A percentile compares a stretch with the other conserved stretches of the same genome.
Conservation (phyloP, 2,888 invertebrate species). For the Dolichopus griseipennis region DNA sequence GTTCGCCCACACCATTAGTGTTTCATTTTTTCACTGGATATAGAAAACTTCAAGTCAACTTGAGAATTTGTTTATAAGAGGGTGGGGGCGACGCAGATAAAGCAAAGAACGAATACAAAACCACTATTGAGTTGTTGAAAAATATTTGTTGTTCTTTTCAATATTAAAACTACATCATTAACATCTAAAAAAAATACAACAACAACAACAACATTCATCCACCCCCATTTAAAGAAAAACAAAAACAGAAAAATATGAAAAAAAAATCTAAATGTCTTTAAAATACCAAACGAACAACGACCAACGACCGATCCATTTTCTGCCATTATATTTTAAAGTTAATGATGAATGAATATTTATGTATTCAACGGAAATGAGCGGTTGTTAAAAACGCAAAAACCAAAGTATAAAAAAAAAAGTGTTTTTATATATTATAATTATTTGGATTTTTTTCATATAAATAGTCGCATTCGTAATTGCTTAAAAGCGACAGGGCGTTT, state of each 20-base stretch:
- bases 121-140: no score
- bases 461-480: background rate
- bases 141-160: no score
- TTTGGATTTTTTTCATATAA: background rate
- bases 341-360: conserved; percentile 6
- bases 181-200: no score
- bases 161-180: no score
- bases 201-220: background rate
- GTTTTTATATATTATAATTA: no score
- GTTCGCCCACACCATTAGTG: background rate
- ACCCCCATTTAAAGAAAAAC: background rate
- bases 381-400: background rate
- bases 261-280: background rate
- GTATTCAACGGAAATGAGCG: background rate
- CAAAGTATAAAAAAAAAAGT: background rate
- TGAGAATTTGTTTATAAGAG: background rate
- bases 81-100: background rate
- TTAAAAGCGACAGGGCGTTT: background rate
- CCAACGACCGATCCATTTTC: background rate
- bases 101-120: background rate
- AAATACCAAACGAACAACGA: background rate
- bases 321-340: background rate
- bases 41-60: no score
- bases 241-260: no score
- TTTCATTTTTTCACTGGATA: no score